Base-by-base conservation (phyloP, 2,113 vertebrate species). In the Calidris pugnax region DNA sequence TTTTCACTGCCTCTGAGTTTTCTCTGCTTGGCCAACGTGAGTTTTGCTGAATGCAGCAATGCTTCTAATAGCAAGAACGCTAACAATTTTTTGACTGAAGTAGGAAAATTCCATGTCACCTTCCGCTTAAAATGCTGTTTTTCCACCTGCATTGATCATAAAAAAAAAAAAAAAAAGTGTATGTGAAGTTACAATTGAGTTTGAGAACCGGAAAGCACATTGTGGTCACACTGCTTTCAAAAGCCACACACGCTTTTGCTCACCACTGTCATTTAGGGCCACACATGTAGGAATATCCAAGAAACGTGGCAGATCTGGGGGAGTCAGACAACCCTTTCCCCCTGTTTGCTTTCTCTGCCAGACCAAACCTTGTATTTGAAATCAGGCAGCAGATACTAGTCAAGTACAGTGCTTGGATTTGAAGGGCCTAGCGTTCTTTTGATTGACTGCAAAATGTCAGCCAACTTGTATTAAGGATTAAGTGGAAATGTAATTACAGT, bases 401-500 rank as follows among this genome's bases (percentile, higher is more conserved):
- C 23, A 14, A 12, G 23, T 33, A 7, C n/a, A 71, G 43, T 20
- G 14, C 45, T 50, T 12, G 45, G 68, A 18, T 47, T 23, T 80
- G 73, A 55, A 91, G 53, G 28, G 47, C 48, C 57, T 74, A 19
- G 41, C 57, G 51, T 78, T 74, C 48, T 72, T 32, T 15, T 16
- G 56, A 10, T 60, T 53, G 59, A 7, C 37, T 71, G 87, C 1
- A 0, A 83, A 73, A 67, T 41, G 24, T 60, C 93, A 93, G 75
- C 35, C 66, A 64, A n/a, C 64, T 35, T 48, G 45, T 43, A 43
- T 79, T 78, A 75, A 66, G 55, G 76, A 63, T 87, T 7, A 27
- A 90, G 90, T 92, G 86, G 80, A 96, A 95, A 89, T 51, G 47
- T 51, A 90, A 92, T 95, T 86, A 71, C 73, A 81, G 18, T 33